Evolutionary conservation across 2,888 invertebrate genomes (phyloP), one percentile per base, ranked within the genome.

Genomic region (Arrhopalites spinosus): DNA sequence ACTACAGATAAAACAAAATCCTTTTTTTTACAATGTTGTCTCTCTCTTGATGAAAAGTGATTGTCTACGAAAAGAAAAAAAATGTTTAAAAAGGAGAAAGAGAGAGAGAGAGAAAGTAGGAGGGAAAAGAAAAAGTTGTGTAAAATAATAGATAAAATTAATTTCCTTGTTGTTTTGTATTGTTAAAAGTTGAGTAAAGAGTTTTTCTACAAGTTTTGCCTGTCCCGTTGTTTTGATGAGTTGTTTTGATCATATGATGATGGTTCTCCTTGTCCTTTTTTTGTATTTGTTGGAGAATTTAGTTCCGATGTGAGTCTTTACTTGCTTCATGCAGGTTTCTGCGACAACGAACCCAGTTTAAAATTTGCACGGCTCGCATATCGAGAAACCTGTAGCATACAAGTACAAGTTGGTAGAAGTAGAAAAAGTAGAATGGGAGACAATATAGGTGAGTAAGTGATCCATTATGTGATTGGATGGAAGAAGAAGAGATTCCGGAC

Each of bases 311-410:
- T 17, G 27, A 69, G 64, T 25, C 29, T 36, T 64, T 61, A 78
- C 81, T 81, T 79, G 77, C 81, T 81, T 91, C 90, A 91, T 93
- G 93, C 93, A 94, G 93, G 93, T 94, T 94, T 94, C 93, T 93
- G 93, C 93, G 93, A 94, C 93, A 94, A 94, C 94, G 94, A 94
- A 93, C 93, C 93, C 88, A 63, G 25, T 50, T 82, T 83, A 86
- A 83, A 85, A 84, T 25, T 83, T 83, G 86, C 87, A 90, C 91
- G 93, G 93, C 89, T 91, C 88, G 91, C 90, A 89, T 89, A 89
- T 89, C 92, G 87, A 91, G 93, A 93, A 92, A 93, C 93, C 93
- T 91, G 93, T 90, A 90, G 89, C 89, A 90, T 90, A 89, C 90
- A 89, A 88, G 90, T 64, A 59, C 45, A 59, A 27, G 25, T 59